phyloP scores from a whole-genome alignment of 2,888 invertebrate genomes.

The Argyresthia goedartella region DNA sequence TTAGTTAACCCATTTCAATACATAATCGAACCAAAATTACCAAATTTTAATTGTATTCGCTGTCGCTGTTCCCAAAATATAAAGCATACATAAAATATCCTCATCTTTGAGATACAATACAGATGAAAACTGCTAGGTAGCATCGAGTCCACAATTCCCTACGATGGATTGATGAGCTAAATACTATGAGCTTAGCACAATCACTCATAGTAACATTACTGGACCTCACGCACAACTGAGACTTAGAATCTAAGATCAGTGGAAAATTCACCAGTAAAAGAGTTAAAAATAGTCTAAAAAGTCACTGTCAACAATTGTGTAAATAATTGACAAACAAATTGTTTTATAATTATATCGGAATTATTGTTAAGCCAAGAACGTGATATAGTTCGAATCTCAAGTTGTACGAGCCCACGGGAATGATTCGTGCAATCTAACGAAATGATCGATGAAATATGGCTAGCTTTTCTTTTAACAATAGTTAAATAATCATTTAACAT shows the following conservation, averaged over 20 bases:
- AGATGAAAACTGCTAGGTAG: neutral
- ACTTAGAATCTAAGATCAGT: conserved; percentile 1
- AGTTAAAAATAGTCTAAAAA: neutral
- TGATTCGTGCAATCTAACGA: conserved; percentile 75
- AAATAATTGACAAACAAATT: neutral
- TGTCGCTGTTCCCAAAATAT: conserved; percentile 15
- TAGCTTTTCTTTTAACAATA: neutral
- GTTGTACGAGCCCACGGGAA: conserved; percentile 58
- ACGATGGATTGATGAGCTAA: conserved; percentile 46
- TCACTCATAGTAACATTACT: conserved; percentile 64
- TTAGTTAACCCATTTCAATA: neutral
- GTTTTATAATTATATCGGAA: neutral
- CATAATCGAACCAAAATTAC: neutral
- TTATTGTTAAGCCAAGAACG: neutral
- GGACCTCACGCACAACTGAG: conserved; percentile 30
- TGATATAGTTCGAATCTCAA: conserved; percentile 21
- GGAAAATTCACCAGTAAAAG: no score
- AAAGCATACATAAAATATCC: conserved; percentile 12
- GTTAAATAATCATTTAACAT: no score
- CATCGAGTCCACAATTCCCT: conserved; percentile 35
- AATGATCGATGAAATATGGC: conserved; percentile 37
- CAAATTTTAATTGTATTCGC: neutral
- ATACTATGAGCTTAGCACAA: conserved; percentile 69
- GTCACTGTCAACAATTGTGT: neutral
- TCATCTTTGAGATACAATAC: neutral